These are phyloP conservation scores for Drosophila sturtevanti DNA, from an alignment of 1,140 invertebrate genomes.

Conservation along the genomic window DNA sequence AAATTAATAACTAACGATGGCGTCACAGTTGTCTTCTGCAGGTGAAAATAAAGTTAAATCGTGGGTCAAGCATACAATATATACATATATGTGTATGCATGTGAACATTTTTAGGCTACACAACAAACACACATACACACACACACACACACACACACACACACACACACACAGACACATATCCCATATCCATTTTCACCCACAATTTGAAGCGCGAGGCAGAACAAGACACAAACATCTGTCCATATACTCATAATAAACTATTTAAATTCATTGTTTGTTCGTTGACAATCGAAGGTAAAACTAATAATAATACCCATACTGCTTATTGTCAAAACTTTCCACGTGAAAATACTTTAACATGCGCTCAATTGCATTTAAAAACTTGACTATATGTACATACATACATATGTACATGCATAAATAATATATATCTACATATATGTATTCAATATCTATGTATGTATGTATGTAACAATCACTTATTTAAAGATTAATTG, in stretches of 20 bases:
- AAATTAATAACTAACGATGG: constrained; percentile 9
- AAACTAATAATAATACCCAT: constrained; percentile 14
- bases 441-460: background rate
- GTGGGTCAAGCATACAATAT: constrained; percentile 24
- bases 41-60: constrained; percentile 35
- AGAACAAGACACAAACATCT: constrained; percentile 34
- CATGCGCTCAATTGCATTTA: constrained; percentile 5
- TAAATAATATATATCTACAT: background rate
- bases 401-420: background rate
- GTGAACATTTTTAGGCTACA: constrained; percentile 23
- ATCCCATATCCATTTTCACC: constrained; percentile 42
- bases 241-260: constrained; percentile 62
- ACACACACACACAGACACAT: background rate
- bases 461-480: background rate
- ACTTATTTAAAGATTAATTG: background rate
- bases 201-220: constrained; percentile 26
- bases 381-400: background rate
- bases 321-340: constrained; percentile 28
- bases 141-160: background rate
- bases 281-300: constrained; percentile 15
- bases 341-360: constrained; percentile 11
- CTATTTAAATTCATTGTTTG: constrained; percentile 47
- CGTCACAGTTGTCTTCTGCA: constrained; percentile 1
- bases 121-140: constrained; percentile 5
- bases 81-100: too few species aligned